phyloP scores from a whole-genome alignment of 2,888 invertebrate genomes.

The Neoaliturus tenellus region DNA sequence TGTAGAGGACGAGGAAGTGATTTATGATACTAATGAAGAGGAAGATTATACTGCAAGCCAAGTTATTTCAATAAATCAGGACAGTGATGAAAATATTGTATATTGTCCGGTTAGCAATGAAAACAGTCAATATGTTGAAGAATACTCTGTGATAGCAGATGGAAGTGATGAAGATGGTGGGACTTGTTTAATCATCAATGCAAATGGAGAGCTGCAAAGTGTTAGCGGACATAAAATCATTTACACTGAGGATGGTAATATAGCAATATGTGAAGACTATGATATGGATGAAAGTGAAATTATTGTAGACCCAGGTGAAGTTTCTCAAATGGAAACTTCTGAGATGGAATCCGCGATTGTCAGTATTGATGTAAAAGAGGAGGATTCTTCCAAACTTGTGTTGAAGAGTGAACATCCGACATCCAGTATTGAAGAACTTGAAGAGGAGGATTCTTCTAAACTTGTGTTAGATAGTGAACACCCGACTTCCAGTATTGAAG shows the following conservation, averaged over 20 bases:
- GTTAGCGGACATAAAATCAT: constrained; percentile 16
- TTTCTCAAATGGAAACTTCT: background rate
- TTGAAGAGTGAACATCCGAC: background rate
- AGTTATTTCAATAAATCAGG: constrained; percentile 12
- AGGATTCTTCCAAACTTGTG: background rate
- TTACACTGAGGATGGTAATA: constrained; percentile 1
- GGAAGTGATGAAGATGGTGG: constrained; percentile 18
- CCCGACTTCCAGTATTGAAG: background rate
- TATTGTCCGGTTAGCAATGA: constrained; percentile 4
- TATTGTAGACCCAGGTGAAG: background rate
- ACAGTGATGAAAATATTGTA: background rate
- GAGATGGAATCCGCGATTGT: background rate
- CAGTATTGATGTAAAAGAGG: no score
- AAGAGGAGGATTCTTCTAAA: background rate
- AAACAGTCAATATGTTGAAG: background rate
- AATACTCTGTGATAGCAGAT: background rate
- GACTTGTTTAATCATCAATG: constrained; percentile 28
- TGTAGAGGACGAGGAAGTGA: background rate
- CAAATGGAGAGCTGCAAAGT: constrained; percentile 28
- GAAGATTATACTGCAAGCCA: constrained; percentile 9
- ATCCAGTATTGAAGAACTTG: background rate
- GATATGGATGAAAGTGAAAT: constrained; percentile 17
- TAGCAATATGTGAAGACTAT: background rate
- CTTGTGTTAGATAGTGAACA: background rate
- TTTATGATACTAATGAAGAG: constrained; percentile 19